Evolutionary conservation across 2,113 vertebrate genomes (phyloP), one percentile per base, ranked within the genome.

Genomic region (Danionella cerebrum): DNA sequence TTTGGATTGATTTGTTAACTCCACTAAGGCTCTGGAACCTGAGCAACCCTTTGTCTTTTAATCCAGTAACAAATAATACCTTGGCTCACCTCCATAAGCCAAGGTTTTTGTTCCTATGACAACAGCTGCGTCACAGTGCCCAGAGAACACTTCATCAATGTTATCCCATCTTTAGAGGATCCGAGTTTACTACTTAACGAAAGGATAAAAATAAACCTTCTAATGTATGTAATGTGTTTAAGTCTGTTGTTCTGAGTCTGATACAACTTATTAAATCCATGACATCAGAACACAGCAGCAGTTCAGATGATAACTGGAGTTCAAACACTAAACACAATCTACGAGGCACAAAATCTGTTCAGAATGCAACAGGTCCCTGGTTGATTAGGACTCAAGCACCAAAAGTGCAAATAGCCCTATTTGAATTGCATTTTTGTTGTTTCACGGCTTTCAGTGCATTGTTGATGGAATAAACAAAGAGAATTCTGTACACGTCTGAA

Each of bases 41-140:
- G 1, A 22, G 24, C n/a, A 48, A 60, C 22, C 25, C 33, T 64
- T n/a, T 6, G 7, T 74, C 14, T 67, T 21, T 45, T 68, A 48
- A 59, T 78, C 60, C 25, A 42, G 21, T 22, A 29, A 36, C 21
- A 63, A 29, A 65, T 27, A 63, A 29, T 62, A 38, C 48, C 42
- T 52, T 35, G 33, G 33, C 44, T 68, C 39, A 68, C 68, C 57
- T 65, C 52, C 52, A 50, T 54, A 44, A 41, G 51, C 39, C 63
- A 12, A 50, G 25, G 29, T 48, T 68, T 60, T 55, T 69, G 65
- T 79, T 72, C 68, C 62, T 27, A 57, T 73, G 67, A 64, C 29
- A 27, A 29, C 38, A 41, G 58, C 48, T 44, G 31, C 54, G 19
- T 64, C 44, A 71, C 35, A 22, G 41, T 53, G 36, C 64, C 69